Evolutionary conservation across 2,113 vertebrate species (phyloP).

Genomic region (Electrona antarctica): DNA sequence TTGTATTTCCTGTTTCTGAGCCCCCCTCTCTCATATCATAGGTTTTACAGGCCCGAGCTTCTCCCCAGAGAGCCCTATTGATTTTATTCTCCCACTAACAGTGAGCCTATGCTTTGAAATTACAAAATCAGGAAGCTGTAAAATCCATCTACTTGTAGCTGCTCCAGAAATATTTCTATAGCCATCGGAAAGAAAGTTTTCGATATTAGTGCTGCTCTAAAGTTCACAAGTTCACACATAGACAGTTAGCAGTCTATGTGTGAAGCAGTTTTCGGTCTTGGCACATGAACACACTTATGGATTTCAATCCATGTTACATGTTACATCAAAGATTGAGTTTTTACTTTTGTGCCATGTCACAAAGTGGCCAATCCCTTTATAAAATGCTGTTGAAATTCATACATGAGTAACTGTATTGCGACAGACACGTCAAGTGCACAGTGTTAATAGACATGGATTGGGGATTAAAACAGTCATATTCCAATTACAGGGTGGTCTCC

Average conservation of each 20-base stretch:
- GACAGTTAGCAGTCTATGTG: too few relatives aligned
- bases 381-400: too few relatives aligned
- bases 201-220: slow-evolving; percentile 22
- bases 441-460: too few relatives aligned
- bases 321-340: slow-evolving; percentile 36
- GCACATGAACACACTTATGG: slow-evolving; percentile 43
- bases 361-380: too few relatives aligned
- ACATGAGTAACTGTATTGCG: too few relatives aligned
- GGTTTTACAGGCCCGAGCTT: slow-evolving; percentile 61
- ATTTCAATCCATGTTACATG: slow-evolving; percentile 1
- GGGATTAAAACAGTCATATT: too few relatives aligned
- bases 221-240: slow-evolving; percentile 49
- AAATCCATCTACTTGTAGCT: slow-evolving; percentile 66
- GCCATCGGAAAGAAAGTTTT: slow-evolving; percentile 57
- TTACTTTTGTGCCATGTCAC: slow-evolving; percentile 6
- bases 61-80: slow-evolving; percentile 71
- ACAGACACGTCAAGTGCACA: too few relatives aligned
- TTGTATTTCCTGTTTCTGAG: slow-evolving; percentile 66
- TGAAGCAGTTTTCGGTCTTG: slow-evolving; percentile 35
- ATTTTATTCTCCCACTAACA: slow-evolving; percentile 72
- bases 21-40: slow-evolving; percentile 64
- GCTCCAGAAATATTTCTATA: slow-evolving; percentile 62
- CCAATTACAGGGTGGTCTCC: too few relatives aligned
- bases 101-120: slow-evolving; percentile 69
- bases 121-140: slow-evolving; percentile 77